Evolutionary conservation across 2,888 invertebrate genomes (phyloP).

Genomic region (Lissonota sp.): DNA sequence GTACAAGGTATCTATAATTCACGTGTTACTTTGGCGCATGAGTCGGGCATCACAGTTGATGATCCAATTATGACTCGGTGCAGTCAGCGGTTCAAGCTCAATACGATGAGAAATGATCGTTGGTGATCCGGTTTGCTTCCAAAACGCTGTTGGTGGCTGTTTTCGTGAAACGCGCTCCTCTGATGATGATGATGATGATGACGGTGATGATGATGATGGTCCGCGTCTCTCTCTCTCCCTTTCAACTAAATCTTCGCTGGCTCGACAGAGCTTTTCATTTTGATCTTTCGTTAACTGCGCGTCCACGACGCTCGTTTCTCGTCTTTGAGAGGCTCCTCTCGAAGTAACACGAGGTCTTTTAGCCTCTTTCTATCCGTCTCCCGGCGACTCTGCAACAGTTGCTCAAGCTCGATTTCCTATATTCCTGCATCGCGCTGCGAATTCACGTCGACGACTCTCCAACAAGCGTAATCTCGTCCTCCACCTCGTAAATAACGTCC

Average conservation of each 20-base stretch:
- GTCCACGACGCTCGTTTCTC: conserved; percentile 28
- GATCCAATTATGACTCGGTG: conserved; percentile 54
- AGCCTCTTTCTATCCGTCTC: conserved; percentile 43
- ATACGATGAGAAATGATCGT: conserved; percentile 42
- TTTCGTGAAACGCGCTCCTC: neutral
- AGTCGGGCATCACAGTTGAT: conserved; percentile 11
- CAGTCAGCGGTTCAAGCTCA: conserved; percentile 44
- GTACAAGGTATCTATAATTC: no score
- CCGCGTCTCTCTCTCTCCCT: neutral
- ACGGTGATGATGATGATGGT: no score
- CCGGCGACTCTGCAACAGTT: conserved; percentile 45
- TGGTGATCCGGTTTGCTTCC: conserved; percentile 3
- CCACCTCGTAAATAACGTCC: conserved; percentile 76
- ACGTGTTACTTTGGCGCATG: conserved; percentile 14
- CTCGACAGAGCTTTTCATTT: conserved; percentile 51
- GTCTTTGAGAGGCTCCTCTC: conserved; percentile 56
- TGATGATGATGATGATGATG: conserved; percentile 4
- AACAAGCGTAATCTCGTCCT: conserved; percentile 11
- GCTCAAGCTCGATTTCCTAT: conserved; percentile 20
- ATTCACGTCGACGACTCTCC: conserved; percentile 28
- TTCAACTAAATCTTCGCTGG: conserved; percentile 39
- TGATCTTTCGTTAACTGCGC: conserved; percentile 52
- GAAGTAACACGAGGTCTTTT: conserved; percentile 35
- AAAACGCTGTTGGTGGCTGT: conserved; percentile 20
- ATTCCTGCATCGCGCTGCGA: conserved; percentile 15